These are phyloP conservation scores for Cassiopea andromeda DNA, from an alignment of 30 jellyfish, hydroid and myxozoan genomes.

Conservation along the genomic window DNA sequence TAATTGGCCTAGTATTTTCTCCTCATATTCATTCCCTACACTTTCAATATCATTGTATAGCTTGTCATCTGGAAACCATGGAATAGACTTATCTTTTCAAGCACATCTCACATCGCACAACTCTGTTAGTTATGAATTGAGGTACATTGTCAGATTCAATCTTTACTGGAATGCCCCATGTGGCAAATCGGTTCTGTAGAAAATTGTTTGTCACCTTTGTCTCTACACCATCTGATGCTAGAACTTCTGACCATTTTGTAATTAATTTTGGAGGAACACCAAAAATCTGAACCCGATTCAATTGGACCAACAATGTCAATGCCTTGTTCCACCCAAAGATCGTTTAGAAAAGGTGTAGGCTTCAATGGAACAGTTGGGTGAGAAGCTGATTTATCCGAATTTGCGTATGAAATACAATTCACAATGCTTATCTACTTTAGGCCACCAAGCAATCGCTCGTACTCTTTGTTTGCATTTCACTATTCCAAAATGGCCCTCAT, in stretches of 20 bases:
- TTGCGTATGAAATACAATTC: slow-evolving; percentile 28
- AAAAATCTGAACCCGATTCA: not conserved
- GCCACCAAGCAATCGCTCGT: not conserved
- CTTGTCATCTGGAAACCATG: not conserved
- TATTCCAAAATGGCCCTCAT: slow-evolving; percentile 33
- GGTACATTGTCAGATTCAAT: not conserved
- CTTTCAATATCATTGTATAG: not conserved
- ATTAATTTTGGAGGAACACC: slow-evolving; percentile 3
- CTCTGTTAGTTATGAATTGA: slow-evolving; percentile 21
- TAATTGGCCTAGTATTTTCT: not conserved
- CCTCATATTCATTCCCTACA: not conserved
- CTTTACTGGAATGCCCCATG: slow-evolving; percentile 15
- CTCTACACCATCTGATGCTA: slow-evolving; percentile 7
- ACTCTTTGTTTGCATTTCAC: slow-evolving; percentile 27
- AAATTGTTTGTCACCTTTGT: not conserved
- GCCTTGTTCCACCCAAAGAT: not conserved
- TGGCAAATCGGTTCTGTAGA: not conserved
- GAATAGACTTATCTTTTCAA: not conserved
- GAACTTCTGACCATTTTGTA: slow-evolving; percentile 16
- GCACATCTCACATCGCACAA: not conserved
- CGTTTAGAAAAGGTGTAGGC: not conserved
- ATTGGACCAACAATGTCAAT: slow-evolving; percentile 14
- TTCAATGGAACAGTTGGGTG: not conserved
- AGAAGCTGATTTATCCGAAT: slow-evolving; percentile 43
- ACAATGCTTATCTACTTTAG: slow-evolving; percentile 8